Percentiles rank a stretch among this genome's conserved stretches.
These are phyloP conservation scores for Clinocottus analis DNA, from an alignment of 2,113 vertebrate species.

Conservation along the genomic window DNA sequence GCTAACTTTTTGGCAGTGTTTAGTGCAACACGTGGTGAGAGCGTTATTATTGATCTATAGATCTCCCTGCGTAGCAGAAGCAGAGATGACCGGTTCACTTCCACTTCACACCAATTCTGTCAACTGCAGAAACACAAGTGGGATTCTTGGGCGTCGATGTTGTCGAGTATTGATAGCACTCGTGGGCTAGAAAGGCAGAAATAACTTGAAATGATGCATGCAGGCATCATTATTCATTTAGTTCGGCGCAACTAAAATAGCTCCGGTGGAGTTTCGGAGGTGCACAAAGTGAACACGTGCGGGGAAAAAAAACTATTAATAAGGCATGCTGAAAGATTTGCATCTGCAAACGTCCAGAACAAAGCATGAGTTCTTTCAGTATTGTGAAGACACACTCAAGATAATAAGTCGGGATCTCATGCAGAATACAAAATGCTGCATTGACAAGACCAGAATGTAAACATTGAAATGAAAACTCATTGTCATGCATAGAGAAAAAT, in stretches of 20 bases:
- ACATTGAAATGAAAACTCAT: conserved; percentile 38
- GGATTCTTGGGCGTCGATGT: background rate
- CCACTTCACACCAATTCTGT: background rate
- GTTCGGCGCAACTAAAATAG: background rate
- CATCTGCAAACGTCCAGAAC: background rate
- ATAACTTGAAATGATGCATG: too few species aligned
- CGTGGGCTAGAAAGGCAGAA: too few species aligned
- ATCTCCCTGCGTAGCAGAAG: too few species aligned
- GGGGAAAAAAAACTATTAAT: background rate
- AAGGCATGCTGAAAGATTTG: background rate
- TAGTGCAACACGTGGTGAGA: background rate
- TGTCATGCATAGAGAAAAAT: conserved; percentile 24
- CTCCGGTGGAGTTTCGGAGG: background rate
- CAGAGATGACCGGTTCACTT: too few species aligned
- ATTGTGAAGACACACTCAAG: conserved; percentile 2
- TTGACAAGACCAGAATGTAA: conserved; percentile 17
- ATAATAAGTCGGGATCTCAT: background rate
- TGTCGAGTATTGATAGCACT: background rate
- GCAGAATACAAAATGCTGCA: background rate
- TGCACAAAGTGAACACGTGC: background rate
- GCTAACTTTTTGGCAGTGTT: background rate
- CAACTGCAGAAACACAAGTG: background rate
- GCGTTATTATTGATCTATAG: background rate
- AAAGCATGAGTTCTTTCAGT: conserved; percentile 2
- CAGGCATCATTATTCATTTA: too few species aligned